Percentiles rank a stretch among this genome's conserved stretches.
phyloP scores from a whole-genome alignment of 1,140 invertebrate genomes.

The Zaprionus nigranus region DNA sequence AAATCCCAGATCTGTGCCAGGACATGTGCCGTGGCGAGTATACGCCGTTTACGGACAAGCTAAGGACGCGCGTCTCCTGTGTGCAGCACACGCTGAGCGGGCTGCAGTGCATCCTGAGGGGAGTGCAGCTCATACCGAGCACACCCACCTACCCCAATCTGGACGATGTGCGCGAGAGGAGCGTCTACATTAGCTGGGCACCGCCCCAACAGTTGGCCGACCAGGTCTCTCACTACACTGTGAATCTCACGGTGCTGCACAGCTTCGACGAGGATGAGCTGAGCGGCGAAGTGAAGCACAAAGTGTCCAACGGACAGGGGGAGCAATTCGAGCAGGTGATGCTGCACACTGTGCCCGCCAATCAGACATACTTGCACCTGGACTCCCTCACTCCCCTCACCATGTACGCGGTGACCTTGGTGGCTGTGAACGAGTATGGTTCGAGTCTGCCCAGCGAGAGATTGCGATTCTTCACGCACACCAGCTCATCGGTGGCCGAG shows the following conservation, averaged over 20 bases:
- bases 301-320: background rate
- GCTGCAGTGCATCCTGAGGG: conserved; percentile 91
- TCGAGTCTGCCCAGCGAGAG: conserved; percentile 90
- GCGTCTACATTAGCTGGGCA: conserved; percentile 89
- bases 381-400: conserved; percentile 88
- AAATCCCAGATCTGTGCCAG: conserved; percentile 92
- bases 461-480: conserved; percentile 85
- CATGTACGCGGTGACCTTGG: conserved; percentile 92
- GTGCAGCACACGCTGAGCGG: conserved; percentile 92
- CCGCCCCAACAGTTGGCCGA: conserved; percentile 87
- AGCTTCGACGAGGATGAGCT: conserved; percentile 87
- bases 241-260: conserved; percentile 89
- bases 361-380: conserved; percentile 86
- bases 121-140: conserved; percentile 91
- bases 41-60: conserved; percentile 92
- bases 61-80: conserved; percentile 93
- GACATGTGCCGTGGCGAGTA: conserved; percentile 94
- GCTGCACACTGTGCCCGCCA: conserved; percentile 85
- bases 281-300: conserved; percentile 55
- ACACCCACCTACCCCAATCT: conserved; percentile 89
- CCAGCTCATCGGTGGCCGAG: conserved; percentile 64
- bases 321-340: conserved; percentile 41
- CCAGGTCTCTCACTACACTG: conserved; percentile 88
- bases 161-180: conserved; percentile 89
- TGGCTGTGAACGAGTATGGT: conserved; percentile 90